phyloP scores from a whole-genome alignment of 2,113 vertebrate species.

The Chunga burmeisteri region DNA sequence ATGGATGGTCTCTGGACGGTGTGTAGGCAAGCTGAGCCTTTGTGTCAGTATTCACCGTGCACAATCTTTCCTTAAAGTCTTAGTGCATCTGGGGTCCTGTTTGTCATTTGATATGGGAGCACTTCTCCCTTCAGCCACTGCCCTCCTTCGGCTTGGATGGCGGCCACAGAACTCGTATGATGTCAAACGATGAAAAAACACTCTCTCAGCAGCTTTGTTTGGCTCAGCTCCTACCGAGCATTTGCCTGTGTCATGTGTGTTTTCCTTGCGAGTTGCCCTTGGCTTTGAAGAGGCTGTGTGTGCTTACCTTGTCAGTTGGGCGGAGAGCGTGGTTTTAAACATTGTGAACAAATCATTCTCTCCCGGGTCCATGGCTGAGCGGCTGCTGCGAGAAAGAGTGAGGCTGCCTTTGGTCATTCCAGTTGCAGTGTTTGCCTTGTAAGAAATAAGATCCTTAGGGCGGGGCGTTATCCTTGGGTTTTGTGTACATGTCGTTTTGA shows the following conservation, averaged over 20 bases:
- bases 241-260: fast-evolving
- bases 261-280: neutral
- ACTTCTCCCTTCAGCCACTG: neutral
- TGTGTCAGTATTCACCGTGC: neutral
- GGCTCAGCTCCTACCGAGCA: neutral
- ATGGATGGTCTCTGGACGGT: neutral
- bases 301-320: neutral
- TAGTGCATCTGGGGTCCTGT: neutral
- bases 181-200: constrained; percentile 16
- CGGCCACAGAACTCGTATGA: neutral
- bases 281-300: fast-evolving
- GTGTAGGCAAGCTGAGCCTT: neutral
- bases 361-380: fast-evolving
- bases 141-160: neutral
- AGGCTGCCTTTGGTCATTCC: neutral
- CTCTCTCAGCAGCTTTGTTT: neutral
- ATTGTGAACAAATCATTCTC: fast-evolving
- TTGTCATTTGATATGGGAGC: neutral
- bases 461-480: neutral
- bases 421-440: neutral
- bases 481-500: neutral
- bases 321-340: fast-evolving
- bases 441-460: neutral
- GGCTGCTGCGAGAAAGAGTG: neutral
- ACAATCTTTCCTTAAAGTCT: neutral